phyloP scores from a whole-genome alignment of 2,113 vertebrate species.

The Eretmochelys imbricata region DNA sequence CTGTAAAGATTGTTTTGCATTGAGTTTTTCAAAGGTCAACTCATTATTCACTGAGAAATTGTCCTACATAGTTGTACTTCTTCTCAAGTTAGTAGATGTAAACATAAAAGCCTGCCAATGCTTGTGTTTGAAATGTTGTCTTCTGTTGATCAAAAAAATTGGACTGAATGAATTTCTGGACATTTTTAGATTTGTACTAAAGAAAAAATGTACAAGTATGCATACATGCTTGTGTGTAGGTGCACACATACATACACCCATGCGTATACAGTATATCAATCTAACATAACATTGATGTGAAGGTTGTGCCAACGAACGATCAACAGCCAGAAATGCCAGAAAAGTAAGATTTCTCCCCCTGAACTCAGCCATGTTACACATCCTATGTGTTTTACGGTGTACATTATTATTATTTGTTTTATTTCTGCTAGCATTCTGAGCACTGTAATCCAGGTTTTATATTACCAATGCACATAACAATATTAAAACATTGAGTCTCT shows the following conservation, averaged over 20 bases:
- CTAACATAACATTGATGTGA: not conserved
- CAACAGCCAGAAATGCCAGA: not conserved
- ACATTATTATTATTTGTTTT: not conserved
- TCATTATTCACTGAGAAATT: not conserved
- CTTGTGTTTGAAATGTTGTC: not conserved
- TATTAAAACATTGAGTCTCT: not conserved
- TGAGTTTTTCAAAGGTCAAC: not conserved
- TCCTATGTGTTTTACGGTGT: not conserved
- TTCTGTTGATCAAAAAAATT: not conserved
- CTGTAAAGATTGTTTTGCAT: not conserved
- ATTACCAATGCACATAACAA: not conserved
- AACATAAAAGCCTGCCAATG: not conserved
- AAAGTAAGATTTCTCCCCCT: not conserved
- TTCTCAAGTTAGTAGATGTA: not conserved
- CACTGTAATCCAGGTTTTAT: not conserved
- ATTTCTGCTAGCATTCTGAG: not conserved
- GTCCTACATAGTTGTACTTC: fast-evolving
- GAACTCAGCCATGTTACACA: not conserved
- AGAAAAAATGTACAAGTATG: not conserved
- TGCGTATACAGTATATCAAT: not conserved
- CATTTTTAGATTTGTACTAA: not conserved
- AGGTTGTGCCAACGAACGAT: not conserved
- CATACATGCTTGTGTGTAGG: not conserved
- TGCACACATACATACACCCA: not conserved
- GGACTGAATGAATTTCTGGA: not conserved